Evolutionary conservation across 2,888 invertebrate genomes (phyloP).

Genomic region (Luperina nickerlii): DNA sequence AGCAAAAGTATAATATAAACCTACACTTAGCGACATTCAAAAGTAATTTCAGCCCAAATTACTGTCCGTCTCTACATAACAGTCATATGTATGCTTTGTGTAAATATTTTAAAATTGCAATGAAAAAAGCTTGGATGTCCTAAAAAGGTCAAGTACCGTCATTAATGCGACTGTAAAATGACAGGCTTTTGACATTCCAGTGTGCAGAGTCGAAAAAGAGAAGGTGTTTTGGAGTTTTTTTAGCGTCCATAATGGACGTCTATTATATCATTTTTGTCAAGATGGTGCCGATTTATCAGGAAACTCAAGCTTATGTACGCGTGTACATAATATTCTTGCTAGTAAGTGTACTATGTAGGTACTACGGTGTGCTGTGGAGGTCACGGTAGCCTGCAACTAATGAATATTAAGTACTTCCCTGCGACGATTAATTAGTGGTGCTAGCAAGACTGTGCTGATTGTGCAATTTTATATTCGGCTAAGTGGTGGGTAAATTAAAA

Average conservation of each 20-base stretch:
- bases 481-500: conserved; percentile 1
- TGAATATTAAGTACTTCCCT: conserved; percentile 54
- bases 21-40: not conserved
- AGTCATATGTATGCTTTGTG: not conserved
- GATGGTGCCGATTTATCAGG: not conserved
- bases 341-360: not conserved
- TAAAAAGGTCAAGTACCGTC: not conserved
- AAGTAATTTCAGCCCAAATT: too few species aligned
- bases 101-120: not conserved
- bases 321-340: not conserved
- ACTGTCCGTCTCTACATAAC: not conserved
- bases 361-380: conserved; percentile 36
- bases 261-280: not conserved
- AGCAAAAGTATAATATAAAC: conserved; percentile 3
- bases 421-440: conserved; percentile 52
- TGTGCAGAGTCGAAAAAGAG: not conserved
- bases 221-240: not conserved
- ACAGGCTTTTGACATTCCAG: not conserved
- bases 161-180: not conserved
- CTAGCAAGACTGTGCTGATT: conserved; percentile 31
- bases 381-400: conserved; percentile 53
- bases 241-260: not conserved
- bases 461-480: conserved; percentile 38
- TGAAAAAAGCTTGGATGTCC: not conserved
- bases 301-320: not conserved